Percentiles rank a stretch among this genome's conserved stretches.
phyloP scores from a whole-genome alignment of 2,113 vertebrate genomes.

The Tragelaphus scriptus region DNA sequence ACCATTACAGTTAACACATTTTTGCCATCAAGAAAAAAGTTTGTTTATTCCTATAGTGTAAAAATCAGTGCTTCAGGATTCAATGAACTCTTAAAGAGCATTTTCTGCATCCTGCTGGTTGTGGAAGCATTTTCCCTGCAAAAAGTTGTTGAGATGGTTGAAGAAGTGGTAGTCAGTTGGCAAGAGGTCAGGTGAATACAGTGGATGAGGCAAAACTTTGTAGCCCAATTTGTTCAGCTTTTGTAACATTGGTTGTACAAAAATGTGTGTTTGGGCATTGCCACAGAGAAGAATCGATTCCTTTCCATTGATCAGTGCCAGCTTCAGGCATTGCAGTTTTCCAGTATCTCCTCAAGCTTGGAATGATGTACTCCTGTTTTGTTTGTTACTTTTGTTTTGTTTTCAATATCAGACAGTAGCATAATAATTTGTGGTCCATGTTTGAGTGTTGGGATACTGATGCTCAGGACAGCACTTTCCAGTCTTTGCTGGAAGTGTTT shows the following conservation, averaged over 20 bases:
- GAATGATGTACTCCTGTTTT: accelerated
- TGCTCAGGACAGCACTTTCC: neutral
- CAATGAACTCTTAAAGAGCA: neutral
- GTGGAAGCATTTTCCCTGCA: neutral
- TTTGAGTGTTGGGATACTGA: neutral
- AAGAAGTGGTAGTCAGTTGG: neutral
- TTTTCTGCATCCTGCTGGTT: neutral
- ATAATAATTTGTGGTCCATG: neutral
- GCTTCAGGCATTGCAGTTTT: neutral
- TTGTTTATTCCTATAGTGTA: neutral
- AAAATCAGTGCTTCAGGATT: neutral
- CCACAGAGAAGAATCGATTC: neutral
- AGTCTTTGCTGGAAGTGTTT: neutral
- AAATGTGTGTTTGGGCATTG: neutral
- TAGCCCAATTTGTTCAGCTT: neutral
- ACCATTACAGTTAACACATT: neutral
- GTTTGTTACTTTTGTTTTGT: neutral
- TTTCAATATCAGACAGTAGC: neutral
- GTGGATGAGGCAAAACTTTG: neutral
- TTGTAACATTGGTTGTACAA: neutral
- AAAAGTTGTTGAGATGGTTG: neutral
- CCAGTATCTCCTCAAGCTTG: neutral
- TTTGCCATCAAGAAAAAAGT: neutral
- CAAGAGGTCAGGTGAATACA: neutral
- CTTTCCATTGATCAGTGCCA: neutral